Conservation (phyloP, 1,140 invertebrate species). For the Drosophila ohnishii region DNA sequence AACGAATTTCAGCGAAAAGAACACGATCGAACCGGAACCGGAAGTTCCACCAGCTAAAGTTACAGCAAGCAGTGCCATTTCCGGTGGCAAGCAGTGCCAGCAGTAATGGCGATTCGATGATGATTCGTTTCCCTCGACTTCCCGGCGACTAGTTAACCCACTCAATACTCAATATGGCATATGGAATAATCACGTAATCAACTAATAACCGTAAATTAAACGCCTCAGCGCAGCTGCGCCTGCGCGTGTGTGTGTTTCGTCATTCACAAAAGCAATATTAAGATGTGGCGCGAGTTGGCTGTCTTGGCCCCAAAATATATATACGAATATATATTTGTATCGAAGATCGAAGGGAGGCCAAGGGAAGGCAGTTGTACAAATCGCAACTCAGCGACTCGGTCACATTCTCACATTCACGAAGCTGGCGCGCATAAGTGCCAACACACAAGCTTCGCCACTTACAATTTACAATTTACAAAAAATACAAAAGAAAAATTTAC, state of each 20-base stretch:
- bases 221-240: conserved; percentile 45
- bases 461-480: conserved; percentile 65
- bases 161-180: conserved; percentile 39
- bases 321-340: conserved; percentile 11
- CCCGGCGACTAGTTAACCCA: conserved; percentile 48
- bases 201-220: conserved; percentile 38
- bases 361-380: conserved; percentile 61
- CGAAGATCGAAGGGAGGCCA: conserved; percentile 19
- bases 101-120: not conserved
- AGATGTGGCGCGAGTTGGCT: conserved; percentile 68
- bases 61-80: not conserved
- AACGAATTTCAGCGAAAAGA: conserved; percentile 10
- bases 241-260: conserved; percentile 40
- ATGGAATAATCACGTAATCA: conserved; percentile 48
- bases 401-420: conserved; percentile 54
- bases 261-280: conserved; percentile 76
- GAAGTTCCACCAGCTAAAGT: not conserved
- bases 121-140: conserved; percentile 31
- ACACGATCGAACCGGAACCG: conserved; percentile 18
- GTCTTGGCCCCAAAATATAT: conserved; percentile 36
- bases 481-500: conserved; percentile 10
- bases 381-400: conserved; percentile 63
- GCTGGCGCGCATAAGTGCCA: conserved; percentile 48
- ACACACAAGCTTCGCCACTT: conserved; percentile 29
- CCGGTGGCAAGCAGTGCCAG: conserved; percentile 13